phyloP scores from a whole-genome alignment of 2,888 invertebrate species.

The Chirona hameri region DNA sequence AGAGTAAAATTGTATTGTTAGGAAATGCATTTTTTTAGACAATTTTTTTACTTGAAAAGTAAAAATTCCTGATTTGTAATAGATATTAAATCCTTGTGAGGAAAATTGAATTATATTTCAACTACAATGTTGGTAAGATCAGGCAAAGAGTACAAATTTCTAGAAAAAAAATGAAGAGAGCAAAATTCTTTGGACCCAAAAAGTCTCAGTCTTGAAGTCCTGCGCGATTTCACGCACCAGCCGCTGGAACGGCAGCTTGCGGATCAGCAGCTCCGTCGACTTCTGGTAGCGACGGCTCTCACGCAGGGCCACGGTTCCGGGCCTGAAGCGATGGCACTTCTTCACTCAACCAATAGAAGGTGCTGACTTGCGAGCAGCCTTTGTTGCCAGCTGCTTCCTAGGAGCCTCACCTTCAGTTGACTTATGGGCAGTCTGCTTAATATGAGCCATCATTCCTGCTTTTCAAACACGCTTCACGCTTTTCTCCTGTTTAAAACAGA shows the following conservation, averaged over 20 bases:
- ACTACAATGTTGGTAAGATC: too few species aligned
- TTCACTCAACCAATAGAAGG: constrained; percentile 93
- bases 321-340: constrained; percentile 85
- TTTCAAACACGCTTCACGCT: too few species aligned
- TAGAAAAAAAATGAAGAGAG: too few species aligned
- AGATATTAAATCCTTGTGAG: too few species aligned
- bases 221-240: constrained; percentile 95
- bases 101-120: too few species aligned
- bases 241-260: constrained; percentile 93
- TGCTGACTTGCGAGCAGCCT: constrained; percentile 91
- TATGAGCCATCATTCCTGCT: constrained; percentile 75
- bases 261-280: constrained; percentile 89
- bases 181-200: too few species aligned
- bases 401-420: constrained; percentile 96
- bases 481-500: too few species aligned
- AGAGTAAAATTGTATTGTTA: too few species aligned
- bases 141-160: too few species aligned
- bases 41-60: too few species aligned
- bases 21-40: too few species aligned
- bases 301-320: constrained; percentile 84
- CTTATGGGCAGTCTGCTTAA: constrained; percentile 96
- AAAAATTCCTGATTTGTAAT: too few species aligned
- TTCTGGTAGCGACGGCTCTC: constrained; percentile 97
- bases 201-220: constrained; percentile 97
- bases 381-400: constrained; percentile 87